Conservation (phyloP, 2,797 vertebrate genomes). For the Nannoperca australis region DNA sequence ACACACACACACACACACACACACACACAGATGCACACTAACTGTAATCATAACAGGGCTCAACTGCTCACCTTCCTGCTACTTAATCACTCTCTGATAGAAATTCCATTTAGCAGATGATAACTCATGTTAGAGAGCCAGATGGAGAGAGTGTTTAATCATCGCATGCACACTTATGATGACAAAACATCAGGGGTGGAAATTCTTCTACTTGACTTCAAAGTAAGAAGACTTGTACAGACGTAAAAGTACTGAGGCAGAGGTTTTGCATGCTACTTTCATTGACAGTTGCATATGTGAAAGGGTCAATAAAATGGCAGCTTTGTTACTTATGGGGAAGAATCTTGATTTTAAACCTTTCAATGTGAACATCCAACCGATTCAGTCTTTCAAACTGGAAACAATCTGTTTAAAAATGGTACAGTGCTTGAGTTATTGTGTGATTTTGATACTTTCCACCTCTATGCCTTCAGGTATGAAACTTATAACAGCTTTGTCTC, state of each 20-base stretch:
- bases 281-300: not conserved
- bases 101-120: slow-evolving; percentile 1
- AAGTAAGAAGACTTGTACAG: not conserved
- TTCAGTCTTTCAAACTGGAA: not conserved
- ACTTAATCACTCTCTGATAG: not conserved
- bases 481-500: not conserved
- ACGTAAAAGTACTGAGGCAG: slow-evolving; percentile 2
- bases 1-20: not conserved
- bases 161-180: not conserved
- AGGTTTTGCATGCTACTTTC: not conserved
- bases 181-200: not conserved
- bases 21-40: slow-evolving; percentile 17
- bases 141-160: not conserved
- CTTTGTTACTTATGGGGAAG: no score
- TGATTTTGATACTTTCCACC: not conserved
- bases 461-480: slow-evolving; percentile 4
- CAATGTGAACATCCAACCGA: not conserved
- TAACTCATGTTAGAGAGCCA: not conserved
- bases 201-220: not conserved
- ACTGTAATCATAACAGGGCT: not conserved
- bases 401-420: not conserved
- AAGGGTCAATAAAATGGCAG: no score
- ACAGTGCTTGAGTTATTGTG: not conserved
- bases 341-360: not conserved
- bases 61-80: not conserved